Percentiles rank a stretch among this genome's conserved stretches.
phyloP scores from a whole-genome alignment of 2,113 vertebrate genomes.

The Heliornis fulica region DNA sequence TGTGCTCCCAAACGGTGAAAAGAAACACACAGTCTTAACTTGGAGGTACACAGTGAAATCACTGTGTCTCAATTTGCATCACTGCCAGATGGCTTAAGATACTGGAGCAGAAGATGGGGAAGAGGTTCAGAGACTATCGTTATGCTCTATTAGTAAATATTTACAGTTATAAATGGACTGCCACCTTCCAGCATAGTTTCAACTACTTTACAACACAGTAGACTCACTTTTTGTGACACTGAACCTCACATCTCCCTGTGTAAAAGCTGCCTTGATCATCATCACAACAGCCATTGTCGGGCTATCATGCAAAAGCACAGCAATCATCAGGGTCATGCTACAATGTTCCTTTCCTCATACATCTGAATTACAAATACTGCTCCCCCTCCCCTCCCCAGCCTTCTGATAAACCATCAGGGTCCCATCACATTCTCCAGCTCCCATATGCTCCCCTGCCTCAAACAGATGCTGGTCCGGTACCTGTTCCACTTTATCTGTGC shows the following conservation, averaged over 20 bases:
- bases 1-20: not conserved
- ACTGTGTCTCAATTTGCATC: not conserved
- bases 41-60: not conserved
- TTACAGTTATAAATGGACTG: not conserved
- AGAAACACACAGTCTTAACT: not conserved
- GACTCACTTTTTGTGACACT: not conserved
- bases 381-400: not conserved
- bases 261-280: not conserved
- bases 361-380: not conserved
- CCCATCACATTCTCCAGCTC: not conserved
- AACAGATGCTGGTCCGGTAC: not conserved
- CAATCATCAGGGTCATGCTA: not conserved
- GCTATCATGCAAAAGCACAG: not conserved
- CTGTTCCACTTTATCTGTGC: not conserved
- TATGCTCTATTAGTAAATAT: not conserved
- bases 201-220: not conserved
- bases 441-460: not conserved
- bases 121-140: not conserved
- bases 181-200: not conserved
- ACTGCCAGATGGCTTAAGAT: not conserved
- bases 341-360: not conserved
- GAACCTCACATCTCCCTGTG: not conserved
- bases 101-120: not conserved
- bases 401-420: not conserved
- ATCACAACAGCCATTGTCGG: not conserved